Evolutionary conservation across 2,113 vertebrate species (phyloP), one percentile per base, ranked within the genome.

Genomic region (Dicerorhinus sumatrensis): DNA sequence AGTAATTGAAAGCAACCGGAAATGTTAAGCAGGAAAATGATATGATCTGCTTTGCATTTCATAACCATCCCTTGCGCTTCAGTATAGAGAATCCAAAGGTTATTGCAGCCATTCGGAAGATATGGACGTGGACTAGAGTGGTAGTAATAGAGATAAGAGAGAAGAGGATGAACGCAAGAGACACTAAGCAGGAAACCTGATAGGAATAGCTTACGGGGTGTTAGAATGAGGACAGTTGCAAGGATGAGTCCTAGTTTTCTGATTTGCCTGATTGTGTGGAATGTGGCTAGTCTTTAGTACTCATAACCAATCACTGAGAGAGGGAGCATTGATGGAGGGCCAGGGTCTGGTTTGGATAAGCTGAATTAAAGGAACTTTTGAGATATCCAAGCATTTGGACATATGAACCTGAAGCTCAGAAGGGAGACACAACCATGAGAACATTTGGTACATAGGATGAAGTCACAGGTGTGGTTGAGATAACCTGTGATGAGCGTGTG

Each of bases 401-500:
- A 75, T 12, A 46, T 3, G 39, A n/a, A 10, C 56, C 80, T 72
- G 16, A 58, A 14, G 42, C 88, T 93, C 58, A 20, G 54, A 62
- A 75, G 69, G 36, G 51, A 89, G 42, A 39, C 2, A 2, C 33
- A 17, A 9, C 36, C 11, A 8, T 33, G 62, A 67, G 76, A 62
- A 67, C 21, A 12, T 2, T 0, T 20, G 29, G 18, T 36, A 13
- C 18, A 5, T 0, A 4, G 33, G 33, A 31, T 3, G 70, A 73
- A 33, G 39, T 48, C 29, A 18, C 0, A 1, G 31, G 51, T 13
- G 9, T 23, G 46, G 29, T 0, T 17, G 42, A 67, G 25, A 5
- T 0, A 16, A 36, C 14, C 23, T 17, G 5, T 0, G n/a, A 56
- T 2, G 23, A 75, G 39, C 1, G 0, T 2, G 18, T 8, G 12